phyloP scores from a whole-genome alignment of 2,797 vertebrate species.

The Sebastes dallii region DNA sequence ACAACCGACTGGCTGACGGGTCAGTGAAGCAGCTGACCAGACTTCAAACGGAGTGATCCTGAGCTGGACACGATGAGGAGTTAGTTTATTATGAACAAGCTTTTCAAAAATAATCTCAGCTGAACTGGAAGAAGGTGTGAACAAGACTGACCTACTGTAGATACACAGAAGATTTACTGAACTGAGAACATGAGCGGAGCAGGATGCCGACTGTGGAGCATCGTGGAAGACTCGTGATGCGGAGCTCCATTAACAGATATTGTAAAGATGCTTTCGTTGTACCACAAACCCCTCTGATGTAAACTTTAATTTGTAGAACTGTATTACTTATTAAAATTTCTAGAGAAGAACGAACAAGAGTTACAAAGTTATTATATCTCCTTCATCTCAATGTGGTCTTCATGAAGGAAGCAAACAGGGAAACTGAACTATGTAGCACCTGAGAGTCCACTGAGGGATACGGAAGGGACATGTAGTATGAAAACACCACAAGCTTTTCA shows the following conservation, averaged over 20 bases:
- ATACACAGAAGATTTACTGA: not conserved
- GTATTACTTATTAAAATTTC: not conserved
- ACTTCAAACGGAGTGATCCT: not conserved
- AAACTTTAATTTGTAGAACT: conserved; percentile 21
- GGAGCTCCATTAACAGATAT: not conserved
- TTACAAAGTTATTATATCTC: not conserved
- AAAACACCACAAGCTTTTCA: conserved; percentile 25
- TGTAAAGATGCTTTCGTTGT: not conserved
- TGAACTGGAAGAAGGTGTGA: not conserved
- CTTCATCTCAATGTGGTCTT: not conserved
- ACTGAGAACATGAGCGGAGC: not conserved
- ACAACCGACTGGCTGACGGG: not conserved
- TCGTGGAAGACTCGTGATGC: conserved; percentile 3
- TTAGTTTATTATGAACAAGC: not conserved
- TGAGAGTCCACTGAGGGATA: not conserved
- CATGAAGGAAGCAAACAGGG: not conserved
- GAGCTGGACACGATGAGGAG: not conserved
- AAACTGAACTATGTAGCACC: conserved; percentile 18
- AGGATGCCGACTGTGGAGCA: not conserved
- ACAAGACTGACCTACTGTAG: not conserved
- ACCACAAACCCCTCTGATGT: not conserved
- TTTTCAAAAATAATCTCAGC: not conserved
- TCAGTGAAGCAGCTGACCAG: not conserved
- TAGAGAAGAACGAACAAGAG: not conserved
- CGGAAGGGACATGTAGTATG: not conserved